Evolutionary conservation across 1,140 invertebrate species (phyloP).

Genomic region (Brachionus rotundiformis): DNA sequence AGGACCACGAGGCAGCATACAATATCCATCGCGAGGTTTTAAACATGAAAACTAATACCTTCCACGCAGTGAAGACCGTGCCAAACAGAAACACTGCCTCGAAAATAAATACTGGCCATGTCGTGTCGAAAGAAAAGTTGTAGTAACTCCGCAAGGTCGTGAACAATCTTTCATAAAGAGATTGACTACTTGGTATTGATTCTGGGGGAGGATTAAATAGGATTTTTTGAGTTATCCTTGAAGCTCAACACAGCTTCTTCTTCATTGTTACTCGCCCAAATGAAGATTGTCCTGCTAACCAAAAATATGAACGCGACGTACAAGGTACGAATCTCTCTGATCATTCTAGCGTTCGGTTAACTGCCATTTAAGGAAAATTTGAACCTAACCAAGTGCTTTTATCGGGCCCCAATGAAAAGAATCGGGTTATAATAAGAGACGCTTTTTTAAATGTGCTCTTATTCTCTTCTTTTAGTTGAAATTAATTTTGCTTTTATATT

Average conservation of each 20-base stretch:
- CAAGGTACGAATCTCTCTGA: not conserved
- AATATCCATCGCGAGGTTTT: not conserved
- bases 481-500: no score
- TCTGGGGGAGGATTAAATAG: not conserved
- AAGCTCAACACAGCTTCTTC: not conserved
- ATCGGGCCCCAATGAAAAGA: no score
- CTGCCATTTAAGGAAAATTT: no score
- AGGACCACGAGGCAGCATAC: no score
- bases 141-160: not conserved
- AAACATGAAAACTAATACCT: not conserved
- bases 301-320: not conserved
- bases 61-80: not conserved
- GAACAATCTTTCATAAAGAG: not conserved
- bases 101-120: no score
- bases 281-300: not conserved
- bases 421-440: no score
- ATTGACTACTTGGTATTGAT: not conserved
- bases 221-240: not conserved
- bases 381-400: no score
- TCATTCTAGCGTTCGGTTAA: not conserved
- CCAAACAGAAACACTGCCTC: no score
- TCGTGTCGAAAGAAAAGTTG: no score
- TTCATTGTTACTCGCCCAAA: not conserved
- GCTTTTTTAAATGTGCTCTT: no score
- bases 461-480: no score